These are phyloP conservation scores for Leptocoma aspasia DNA, from an alignment of 2,113 vertebrate species.

Conservation along the genomic window DNA sequence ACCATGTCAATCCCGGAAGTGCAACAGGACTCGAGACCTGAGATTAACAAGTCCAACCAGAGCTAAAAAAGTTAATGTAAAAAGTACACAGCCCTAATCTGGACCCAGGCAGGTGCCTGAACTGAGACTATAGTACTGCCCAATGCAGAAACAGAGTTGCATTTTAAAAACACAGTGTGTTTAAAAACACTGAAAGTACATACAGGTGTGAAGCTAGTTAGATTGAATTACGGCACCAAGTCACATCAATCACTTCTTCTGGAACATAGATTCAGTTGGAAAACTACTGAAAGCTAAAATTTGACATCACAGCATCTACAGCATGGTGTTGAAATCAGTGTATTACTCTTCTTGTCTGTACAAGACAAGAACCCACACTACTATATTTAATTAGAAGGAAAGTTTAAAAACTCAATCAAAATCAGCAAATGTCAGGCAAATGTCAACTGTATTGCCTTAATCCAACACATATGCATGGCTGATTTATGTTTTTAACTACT, in stretches of 20 bases:
- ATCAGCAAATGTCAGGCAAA: slow-evolving; percentile 11
- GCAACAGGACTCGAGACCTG: neutral
- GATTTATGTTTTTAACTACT: neutral
- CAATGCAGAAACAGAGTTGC: neutral
- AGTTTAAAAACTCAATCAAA: neutral
- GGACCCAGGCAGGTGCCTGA: neutral
- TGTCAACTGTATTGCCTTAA: neutral
- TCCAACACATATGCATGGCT: neutral
- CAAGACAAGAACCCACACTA: neutral
- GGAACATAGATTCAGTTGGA: neutral
- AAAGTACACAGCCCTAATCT: neutral
- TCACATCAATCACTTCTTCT: neutral
- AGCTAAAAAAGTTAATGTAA: neutral
- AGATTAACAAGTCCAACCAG: neutral
- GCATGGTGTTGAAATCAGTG: neutral
- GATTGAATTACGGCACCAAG: neutral
- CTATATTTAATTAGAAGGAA: slow-evolving; percentile 2
- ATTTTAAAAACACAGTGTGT: neutral
- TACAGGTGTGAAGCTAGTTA: neutral
- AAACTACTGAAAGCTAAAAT: neutral
- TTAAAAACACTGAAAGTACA: neutral
- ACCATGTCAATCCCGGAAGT: neutral
- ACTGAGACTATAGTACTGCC: neutral
- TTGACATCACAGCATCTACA: neutral
- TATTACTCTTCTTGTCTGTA: neutral